Evolutionary conservation across 2,797 vertebrate genomes (phyloP).

Genomic region (Tapirus indicus): DNA sequence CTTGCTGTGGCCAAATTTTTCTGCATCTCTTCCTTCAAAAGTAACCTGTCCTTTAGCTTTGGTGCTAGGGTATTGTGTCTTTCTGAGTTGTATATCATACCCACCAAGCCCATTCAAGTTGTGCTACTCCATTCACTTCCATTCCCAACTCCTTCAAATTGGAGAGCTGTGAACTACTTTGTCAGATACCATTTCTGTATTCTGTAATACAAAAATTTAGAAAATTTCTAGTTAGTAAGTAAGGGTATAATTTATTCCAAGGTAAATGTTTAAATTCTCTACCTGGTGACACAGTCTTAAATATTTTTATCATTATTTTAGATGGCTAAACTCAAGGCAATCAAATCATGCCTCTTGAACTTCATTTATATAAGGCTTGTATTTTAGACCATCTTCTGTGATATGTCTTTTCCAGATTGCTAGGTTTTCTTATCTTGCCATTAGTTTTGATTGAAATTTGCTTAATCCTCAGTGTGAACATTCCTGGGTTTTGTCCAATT

Average conservation of each 20-base stretch:
- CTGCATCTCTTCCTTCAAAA: not conserved
- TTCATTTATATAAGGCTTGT: not conserved
- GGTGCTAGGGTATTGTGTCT: not conserved
- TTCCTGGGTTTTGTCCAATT: not conserved
- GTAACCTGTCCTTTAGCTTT: not conserved
- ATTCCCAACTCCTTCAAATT: not conserved
- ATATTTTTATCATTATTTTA: constrained; percentile 52
- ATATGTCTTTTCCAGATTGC: constrained; percentile 25
- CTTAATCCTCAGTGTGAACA: not conserved
- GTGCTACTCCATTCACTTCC: not conserved
- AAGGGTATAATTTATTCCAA: constrained; percentile 22
- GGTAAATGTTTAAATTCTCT: constrained; percentile 14
- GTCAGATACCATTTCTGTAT: constrained; percentile 20
- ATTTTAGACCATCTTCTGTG: constrained; percentile 16
- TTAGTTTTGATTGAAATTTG: constrained; percentile 42
- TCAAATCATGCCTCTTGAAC: constrained; percentile 5
- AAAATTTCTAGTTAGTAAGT: constrained; percentile 15
- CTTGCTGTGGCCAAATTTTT: not conserved
- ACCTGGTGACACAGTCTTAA: not conserved
- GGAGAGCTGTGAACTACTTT: not conserved
- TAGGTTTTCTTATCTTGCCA: not conserved
- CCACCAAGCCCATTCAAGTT: not conserved
- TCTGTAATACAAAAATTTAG: constrained; percentile 40
- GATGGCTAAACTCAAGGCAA: not conserved
- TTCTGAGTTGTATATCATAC: not conserved